Evolutionary conservation across 2,113 vertebrate genomes (phyloP).

Genomic region (Spheniscus mendiculus): DNA sequence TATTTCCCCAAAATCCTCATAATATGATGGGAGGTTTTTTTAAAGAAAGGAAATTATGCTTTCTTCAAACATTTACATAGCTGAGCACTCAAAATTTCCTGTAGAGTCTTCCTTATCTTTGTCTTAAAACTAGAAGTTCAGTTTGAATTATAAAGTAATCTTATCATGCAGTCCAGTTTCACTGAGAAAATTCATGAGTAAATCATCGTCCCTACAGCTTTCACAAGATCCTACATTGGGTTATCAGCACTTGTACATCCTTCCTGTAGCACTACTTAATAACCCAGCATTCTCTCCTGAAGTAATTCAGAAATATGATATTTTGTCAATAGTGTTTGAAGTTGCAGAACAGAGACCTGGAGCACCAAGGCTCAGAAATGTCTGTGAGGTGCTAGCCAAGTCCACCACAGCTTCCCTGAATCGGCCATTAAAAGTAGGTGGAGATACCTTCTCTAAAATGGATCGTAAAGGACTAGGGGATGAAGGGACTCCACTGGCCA

Average conservation of each 20-base stretch:
- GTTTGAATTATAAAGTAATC: neutral
- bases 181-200: neutral
- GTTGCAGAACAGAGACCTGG: neutral
- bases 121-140: neutral
- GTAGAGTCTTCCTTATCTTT: neutral
- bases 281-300: neutral
- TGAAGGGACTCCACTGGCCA: neutral
- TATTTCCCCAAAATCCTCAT: neutral
- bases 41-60: neutral
- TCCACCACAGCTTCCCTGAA: neutral
- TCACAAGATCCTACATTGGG: neutral
- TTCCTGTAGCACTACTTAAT: neutral
- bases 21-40: neutral
- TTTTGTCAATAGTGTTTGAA: neutral
- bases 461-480: neutral
- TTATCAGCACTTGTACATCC: neutral
- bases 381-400: neutral
- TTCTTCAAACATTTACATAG: neutral
- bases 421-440: neutral
- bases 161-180: neutral
- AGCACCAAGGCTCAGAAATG: neutral
- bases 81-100: neutral
- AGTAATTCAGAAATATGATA: neutral
- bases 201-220: neutral
- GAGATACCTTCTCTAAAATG: neutral